Percentiles rank a stretch among this genome's conserved stretches.
Evolutionary conservation across 92 coral and sea anemone genomes (phyloP).

Genomic region (Zoanthus gigantus): DNA sequence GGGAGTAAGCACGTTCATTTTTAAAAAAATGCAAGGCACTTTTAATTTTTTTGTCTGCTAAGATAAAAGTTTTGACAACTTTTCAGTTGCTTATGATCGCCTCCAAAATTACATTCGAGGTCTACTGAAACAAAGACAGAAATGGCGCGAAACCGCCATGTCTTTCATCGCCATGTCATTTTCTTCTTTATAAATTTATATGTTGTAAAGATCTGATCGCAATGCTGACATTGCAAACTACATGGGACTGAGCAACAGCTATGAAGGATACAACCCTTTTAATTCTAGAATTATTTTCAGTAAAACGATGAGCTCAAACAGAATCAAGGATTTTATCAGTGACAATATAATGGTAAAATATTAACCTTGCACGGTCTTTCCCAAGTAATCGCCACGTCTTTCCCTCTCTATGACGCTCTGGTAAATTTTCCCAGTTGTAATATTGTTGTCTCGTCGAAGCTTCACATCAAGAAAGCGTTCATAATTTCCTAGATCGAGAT

Average conservation of each 20-base stretch:
- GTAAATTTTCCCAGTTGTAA: slow-evolving; percentile 96
- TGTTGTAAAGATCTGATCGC: too few relatives aligned
- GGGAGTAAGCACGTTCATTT: too few relatives aligned
- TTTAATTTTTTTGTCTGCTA: too few relatives aligned
- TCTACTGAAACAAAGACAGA: too few relatives aligned
- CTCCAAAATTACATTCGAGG: too few relatives aligned
- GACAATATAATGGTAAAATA: background rate
- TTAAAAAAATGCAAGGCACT: too few relatives aligned
- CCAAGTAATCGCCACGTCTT: slow-evolving; percentile 94
- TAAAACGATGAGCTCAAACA: background rate
- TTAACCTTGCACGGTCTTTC: slow-evolving; percentile 89
- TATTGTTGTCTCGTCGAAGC: slow-evolving; percentile 87
- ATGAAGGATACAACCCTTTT: background rate
- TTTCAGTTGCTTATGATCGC: too few relatives aligned
- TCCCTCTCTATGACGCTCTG: slow-evolving; percentile 93
- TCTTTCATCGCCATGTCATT: too few relatives aligned
- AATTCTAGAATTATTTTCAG: background rate
- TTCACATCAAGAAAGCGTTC: slow-evolving; percentile 97
- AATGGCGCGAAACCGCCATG: too few relatives aligned
- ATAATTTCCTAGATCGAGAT: slow-evolving; percentile 95
- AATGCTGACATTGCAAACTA: too few relatives aligned
- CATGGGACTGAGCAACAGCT: background rate
- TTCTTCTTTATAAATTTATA: too few relatives aligned
- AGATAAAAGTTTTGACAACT: too few relatives aligned
- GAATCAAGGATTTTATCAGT: background rate